phyloP scores from a whole-genome alignment of 2,888 invertebrate species.

The Chydorus sphaericus region DNA sequence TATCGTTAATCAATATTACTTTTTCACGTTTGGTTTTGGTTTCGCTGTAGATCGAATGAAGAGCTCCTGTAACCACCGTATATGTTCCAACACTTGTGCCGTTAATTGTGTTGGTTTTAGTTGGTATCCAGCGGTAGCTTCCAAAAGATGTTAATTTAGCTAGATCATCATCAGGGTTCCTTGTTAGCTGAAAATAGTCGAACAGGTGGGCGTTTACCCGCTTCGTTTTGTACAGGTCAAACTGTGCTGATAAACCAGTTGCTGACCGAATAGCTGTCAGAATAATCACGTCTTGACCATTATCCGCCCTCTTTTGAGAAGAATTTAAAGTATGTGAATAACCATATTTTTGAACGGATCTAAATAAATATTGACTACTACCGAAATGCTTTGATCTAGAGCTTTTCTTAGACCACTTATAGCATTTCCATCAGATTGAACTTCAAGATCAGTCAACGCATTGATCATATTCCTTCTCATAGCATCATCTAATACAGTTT shows the following conservation, averaged over 20 bases:
- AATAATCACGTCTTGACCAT: neutral
- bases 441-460: neutral
- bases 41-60: neutral
- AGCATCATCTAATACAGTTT: too few relatives aligned
- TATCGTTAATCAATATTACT: neutral
- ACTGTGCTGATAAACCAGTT: neutral
- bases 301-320: neutral
- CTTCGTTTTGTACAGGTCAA: neutral
- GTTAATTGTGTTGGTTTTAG: neutral
- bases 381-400: neutral
- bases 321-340: too few relatives aligned
- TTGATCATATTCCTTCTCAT: neutral
- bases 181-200: too few relatives aligned
- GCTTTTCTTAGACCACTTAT: too few relatives aligned
- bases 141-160: neutral
- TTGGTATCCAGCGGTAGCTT: neutral
- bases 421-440: too few relatives aligned
- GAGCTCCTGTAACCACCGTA: neutral
- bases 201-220: neutral
- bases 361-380: neutral
- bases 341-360: neutral
- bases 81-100: neutral
- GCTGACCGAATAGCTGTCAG: neutral
- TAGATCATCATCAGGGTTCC: too few relatives aligned
- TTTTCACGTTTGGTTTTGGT: neutral